Base-by-base conservation (phyloP, 2,888 invertebrate genomes). In the Metalampra italica region DNA sequence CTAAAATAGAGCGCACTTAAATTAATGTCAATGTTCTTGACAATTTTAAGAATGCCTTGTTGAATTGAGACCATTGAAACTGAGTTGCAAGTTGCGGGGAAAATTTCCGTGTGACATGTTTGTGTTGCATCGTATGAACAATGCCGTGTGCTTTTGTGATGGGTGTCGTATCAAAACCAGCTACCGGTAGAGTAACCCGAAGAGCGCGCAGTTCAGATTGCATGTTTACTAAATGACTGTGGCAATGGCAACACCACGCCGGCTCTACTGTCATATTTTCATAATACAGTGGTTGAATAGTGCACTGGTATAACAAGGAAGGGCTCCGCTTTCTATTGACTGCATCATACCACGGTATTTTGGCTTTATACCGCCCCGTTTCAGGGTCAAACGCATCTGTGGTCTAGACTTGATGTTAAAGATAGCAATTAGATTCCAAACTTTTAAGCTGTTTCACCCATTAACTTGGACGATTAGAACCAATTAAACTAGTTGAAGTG, bases 201-300 rank as follows among this genome's bases (percentile, higher is more conserved):
- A 53, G 64, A 64, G 64, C 52, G 52, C 53, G 52, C 59, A 66
- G 71, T 64, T 79, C 78, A 59, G 57, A 55, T 79, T 71, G 68
- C 79, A 68, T 81, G 80, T 82, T 82, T 79, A 81, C 75, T 66
- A 70, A 76, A 75, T 64, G 60, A 37, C 15, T 44, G n/a, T 11
- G 54, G 55, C 59, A 49, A 11, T 34, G 34, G 22, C 5, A 22
- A 54, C 47, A 51, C 55, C 60, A 52, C 63, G 55, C 55, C 56
- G 55, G 59, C 59, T 71, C 68, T 68, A 69, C 63, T 71, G 67
- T 69, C 73, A 66, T 81, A 78, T 82, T 82, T 81, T 79, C 81
- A 82, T 82, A 83, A 83, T 76, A 82, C 64, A 59, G 55, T 58
- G 59, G 58, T 62, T 69, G 66, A 76, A 78, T 75, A 64, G 64